Evolutionary conservation across 2,888 invertebrate species (phyloP).

Genomic region (Acleris emargana): DNA sequence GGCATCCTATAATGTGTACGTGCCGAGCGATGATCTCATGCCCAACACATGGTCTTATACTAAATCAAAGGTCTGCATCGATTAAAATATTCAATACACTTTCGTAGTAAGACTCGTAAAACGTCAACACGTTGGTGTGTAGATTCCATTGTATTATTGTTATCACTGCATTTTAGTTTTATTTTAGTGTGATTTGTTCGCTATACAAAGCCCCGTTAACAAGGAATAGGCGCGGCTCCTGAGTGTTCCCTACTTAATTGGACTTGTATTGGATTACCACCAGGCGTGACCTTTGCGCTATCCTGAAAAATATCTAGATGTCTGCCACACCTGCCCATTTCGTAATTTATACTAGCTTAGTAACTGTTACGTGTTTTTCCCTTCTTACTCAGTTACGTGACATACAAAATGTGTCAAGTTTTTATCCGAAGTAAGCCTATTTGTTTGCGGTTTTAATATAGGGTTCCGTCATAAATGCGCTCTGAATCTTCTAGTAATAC

Average conservation of each 20-base stretch:
- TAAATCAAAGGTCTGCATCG: conserved; percentile 6
- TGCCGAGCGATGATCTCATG: conserved; percentile 58
- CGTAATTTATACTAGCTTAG: conserved; percentile 40
- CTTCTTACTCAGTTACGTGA: background rate
- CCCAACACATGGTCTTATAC: conserved; percentile 44
- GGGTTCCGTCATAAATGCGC: too few relatives aligned
- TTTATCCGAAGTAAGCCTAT: too few relatives aligned
- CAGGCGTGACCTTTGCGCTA: conserved; percentile 60
- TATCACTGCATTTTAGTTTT: background rate
- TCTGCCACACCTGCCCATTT: conserved; percentile 53
- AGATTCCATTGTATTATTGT: too few relatives aligned
- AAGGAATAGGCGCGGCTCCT: conserved; percentile 44
- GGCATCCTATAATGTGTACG: conserved; percentile 51
- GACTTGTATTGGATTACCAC: conserved; percentile 57
- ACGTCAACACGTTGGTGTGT: too few relatives aligned
- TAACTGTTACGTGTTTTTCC: conserved; percentile 4
- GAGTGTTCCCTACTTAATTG: conserved; percentile 55
- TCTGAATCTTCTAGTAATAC: conserved; percentile 18
- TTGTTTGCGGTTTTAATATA: too few relatives aligned
- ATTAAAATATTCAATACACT: conserved; percentile 5
- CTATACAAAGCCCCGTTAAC: conserved; percentile 21
- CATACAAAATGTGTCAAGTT: too few relatives aligned
- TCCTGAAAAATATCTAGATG: conserved; percentile 54
- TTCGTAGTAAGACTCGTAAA: background rate
- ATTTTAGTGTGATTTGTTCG: conserved; percentile 10